Conservation (phyloP, 2,113 vertebrate genomes). For the Crocuta crocuta region DNA sequence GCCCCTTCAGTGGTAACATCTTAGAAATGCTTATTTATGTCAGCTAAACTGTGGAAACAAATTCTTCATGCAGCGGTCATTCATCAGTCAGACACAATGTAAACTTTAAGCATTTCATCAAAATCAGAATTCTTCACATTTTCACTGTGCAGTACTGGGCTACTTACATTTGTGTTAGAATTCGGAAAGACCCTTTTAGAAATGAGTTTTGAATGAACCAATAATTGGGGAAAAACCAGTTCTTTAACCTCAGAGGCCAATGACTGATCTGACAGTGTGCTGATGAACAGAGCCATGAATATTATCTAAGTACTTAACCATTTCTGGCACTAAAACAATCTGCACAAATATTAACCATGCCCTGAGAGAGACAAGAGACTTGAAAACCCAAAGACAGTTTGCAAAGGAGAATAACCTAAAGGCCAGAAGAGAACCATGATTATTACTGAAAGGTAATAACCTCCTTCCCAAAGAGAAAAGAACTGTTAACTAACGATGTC, state of each 20-base stretch:
- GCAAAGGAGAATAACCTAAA: background rate
- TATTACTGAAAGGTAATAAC: background rate
- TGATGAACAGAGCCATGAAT: background rate
- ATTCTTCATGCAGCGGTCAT: background rate
- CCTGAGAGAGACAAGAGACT: background rate
- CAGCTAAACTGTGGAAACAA: slow-evolving; percentile 21
- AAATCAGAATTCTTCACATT: slow-evolving; percentile 61
- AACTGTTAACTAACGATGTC: background rate
- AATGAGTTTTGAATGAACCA: background rate
- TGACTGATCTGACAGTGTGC: background rate
- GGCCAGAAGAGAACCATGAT: slow-evolving; percentile 39
- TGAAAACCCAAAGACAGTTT: slow-evolving; percentile 7
- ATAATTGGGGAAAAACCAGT: background rate
- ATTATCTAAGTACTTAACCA: background rate
- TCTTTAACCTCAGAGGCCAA: background rate
- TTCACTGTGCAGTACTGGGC: slow-evolving; percentile 54
- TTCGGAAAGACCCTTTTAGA: slow-evolving; percentile 37
- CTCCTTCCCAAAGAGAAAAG: background rate
- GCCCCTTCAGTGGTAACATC: slow-evolving; percentile 32
- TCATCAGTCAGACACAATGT: slow-evolving; percentile 62
- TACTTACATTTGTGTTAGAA: background rate
- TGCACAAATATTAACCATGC: background rate
- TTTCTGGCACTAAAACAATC: background rate
- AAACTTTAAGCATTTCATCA: slow-evolving; percentile 47
- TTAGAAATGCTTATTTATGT: slow-evolving; percentile 29